These are phyloP conservation scores for Epizoanthus scotinus DNA, from an alignment of 92 coral and sea anemone genomes.

Conservation along the genomic window DNA sequence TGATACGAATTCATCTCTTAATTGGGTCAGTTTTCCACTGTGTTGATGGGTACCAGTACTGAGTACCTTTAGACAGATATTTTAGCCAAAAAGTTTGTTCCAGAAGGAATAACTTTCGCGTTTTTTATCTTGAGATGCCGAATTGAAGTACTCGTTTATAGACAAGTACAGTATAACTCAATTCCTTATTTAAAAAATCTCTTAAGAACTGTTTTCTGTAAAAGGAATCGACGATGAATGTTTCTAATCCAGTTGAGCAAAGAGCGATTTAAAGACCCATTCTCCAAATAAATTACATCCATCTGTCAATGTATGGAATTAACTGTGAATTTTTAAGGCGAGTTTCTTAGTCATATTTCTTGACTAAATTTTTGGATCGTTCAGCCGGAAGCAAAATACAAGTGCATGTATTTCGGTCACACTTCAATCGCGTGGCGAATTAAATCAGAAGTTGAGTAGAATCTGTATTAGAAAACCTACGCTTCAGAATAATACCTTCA, in stretches of 20 bases:
- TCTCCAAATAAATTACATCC: not conserved
- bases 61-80: not conserved
- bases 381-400: slow-evolving; percentile 16
- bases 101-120: not conserved
- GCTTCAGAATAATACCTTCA: too few relatives aligned
- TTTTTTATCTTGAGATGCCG: not conserved
- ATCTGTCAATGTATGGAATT: not conserved
- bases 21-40: not conserved
- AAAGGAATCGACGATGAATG: not conserved
- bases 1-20: not conserved
- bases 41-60: not conserved
- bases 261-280: not conserved
- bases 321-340: not conserved
- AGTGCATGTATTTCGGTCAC: not conserved
- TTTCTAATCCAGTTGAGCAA: not conserved
- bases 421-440: not conserved
- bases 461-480: too few relatives aligned
- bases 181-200: not conserved
- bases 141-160: not conserved
- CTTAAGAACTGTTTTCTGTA: not conserved
- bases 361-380: not conserved
- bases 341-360: not conserved
- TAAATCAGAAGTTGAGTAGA: not conserved
- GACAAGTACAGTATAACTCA: too few relatives aligned
- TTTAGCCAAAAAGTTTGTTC: too few relatives aligned